These are phyloP conservation scores for Periophthalmus modestus DNA, from an alignment of 2,113 vertebrate genomes.

Conservation along the genomic window DNA sequence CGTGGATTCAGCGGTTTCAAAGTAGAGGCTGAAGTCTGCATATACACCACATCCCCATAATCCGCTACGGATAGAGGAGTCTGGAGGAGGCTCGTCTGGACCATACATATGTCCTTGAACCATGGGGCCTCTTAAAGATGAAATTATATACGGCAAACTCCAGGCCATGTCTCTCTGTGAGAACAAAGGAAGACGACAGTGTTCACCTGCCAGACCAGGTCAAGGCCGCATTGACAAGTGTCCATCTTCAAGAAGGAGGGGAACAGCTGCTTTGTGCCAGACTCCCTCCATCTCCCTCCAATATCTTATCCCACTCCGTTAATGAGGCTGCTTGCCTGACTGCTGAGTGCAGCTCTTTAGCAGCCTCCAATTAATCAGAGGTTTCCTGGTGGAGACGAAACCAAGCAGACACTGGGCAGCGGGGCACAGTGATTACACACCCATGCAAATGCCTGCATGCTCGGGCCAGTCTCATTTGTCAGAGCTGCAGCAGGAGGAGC, in stretches of 20 bases:
- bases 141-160: neutral
- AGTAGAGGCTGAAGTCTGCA: no score
- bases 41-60: no score
- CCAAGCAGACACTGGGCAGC: slow-evolving; percentile 57
- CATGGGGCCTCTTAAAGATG: neutral
- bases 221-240: slow-evolving; percentile 42
- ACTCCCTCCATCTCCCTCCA: slow-evolving; percentile 15
- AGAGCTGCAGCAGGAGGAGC: slow-evolving; percentile 34
- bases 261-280: slow-evolving; percentile 51
- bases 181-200: slow-evolving; percentile 20
- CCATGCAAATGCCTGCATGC: slow-evolving; percentile 50
- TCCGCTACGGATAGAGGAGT: no score
- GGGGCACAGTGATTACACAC: slow-evolving; percentile 57
- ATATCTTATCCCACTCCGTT: slow-evolving; percentile 49
- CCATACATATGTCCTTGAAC: slow-evolving; percentile 45
- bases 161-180: slow-evolving; percentile 21
- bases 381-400: slow-evolving; percentile 65
- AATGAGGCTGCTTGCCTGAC: slow-evolving; percentile 66
- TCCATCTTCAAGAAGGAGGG: slow-evolving; percentile 47
- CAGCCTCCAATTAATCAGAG: slow-evolving; percentile 73
- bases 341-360: slow-evolving; percentile 71
- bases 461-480: slow-evolving; percentile 34
- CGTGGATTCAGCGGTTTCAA: no score
- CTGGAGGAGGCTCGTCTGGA: neutral
- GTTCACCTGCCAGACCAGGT: slow-evolving; percentile 29